phyloP scores from a whole-genome alignment of 2,797 vertebrate genomes.

The Falco biarmicus region DNA sequence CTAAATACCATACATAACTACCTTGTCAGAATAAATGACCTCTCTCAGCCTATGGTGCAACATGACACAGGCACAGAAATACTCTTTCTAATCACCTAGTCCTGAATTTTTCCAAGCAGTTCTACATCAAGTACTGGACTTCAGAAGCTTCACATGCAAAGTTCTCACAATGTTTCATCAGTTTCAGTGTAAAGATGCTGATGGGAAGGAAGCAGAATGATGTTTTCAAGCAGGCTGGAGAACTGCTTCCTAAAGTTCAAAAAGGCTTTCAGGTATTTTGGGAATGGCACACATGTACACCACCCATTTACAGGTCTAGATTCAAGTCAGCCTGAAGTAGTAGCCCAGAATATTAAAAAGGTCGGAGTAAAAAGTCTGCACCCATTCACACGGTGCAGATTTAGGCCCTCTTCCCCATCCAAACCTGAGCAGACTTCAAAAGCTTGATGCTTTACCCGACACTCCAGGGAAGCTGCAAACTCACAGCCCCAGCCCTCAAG shows the following conservation, averaged over 20 bases:
- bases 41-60: background rate
- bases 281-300: background rate
- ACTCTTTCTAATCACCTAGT: background rate
- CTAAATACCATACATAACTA: background rate
- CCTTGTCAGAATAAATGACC: slow-evolving; percentile 4
- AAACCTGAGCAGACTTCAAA: background rate
- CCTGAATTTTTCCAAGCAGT: background rate
- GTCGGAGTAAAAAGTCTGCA: background rate
- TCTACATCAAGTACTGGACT: background rate
- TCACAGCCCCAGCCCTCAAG: background rate
- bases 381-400: background rate
- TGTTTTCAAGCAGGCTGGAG: background rate
- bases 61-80: background rate
- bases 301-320: background rate
- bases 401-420: background rate
- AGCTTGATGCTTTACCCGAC: background rate
- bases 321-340: background rate
- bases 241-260: background rate
- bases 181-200: background rate
- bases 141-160: background rate
- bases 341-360: background rate
- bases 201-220: background rate
- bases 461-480: background rate
- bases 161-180: background rate
- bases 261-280: background rate